Evolutionary conservation across 2,113 vertebrate genomes (phyloP), one percentile per base, ranked within the genome.

Genomic region (Onychostruthus taczanowskii): DNA sequence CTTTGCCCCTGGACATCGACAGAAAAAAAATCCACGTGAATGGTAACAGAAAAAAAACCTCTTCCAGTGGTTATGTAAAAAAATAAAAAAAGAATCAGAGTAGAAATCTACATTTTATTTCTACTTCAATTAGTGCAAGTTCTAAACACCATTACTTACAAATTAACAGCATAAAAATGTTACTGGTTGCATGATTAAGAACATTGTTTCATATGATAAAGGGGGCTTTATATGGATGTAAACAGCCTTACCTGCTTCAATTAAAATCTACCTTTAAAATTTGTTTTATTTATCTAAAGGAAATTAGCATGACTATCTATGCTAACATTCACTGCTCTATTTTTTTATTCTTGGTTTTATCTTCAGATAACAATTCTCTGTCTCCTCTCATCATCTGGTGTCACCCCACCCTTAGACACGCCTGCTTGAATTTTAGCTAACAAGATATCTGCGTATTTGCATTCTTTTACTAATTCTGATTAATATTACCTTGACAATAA

Each of bases 401-500:
- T 50, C 83, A 97, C 90, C 67, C 82, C 90, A 96, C 84, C 88
- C 92, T 96, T 87, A 94, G 37, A 75, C 84, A 96, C 46, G 58
- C 83, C 82, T 92, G 50, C 37, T 64, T 69, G 80, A 93, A 97
- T 96, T 92, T 96, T 75, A 95, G 62, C 58, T 89, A 58, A 72
- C 31, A 37, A 68, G 22, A 62, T 90, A 94, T 80, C 73, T 41
- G 77, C 46, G 63, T 17, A 92, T 80, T 47, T 50, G 49, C n/a
- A 89, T 74, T 91, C 77, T 95, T 89, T 46, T 21, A 87, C 69
- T 78, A 66, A 75, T 58, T 81, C 79, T 27, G 31, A 86, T 56
- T 89, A 92, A 68, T 61, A 62, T 39, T 91, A 87, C 35, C 70
- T 86, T 75, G n/a, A 72, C 67, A 81, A 66, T 66, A 96, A 96